A percentile compares a stretch with the other conserved stretches of the same genome.
These are phyloP conservation scores for Catagonus wagneri DNA, from an alignment of 2,113 vertebrate species.

Conservation along the genomic window DNA sequence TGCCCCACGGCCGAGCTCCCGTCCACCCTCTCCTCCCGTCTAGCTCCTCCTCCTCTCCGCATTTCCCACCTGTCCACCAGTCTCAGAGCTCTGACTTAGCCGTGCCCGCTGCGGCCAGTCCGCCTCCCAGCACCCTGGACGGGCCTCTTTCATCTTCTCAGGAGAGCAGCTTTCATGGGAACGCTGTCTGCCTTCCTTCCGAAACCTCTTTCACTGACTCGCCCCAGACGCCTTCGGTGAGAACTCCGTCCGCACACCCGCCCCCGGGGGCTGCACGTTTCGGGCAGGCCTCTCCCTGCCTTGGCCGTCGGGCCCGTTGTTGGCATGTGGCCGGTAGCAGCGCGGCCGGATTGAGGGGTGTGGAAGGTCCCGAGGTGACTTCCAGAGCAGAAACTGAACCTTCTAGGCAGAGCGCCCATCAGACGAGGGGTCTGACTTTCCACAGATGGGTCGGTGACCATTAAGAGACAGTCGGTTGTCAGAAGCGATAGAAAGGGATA, in stretches of 20 bases:
- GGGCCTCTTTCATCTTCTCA: conserved; percentile 93
- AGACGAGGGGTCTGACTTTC: neutral
- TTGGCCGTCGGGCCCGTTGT: accelerated
- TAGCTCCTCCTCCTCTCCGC: conserved; percentile 90
- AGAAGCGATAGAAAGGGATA: neutral
- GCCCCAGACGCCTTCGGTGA: conserved; percentile 96
- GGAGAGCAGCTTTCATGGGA: conserved; percentile 93
- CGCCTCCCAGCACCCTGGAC: conserved; percentile 90
- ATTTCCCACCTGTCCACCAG: conserved; percentile 87
- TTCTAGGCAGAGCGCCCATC: neutral
- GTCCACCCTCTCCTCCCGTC: conserved; percentile 89
- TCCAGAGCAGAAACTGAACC: neutral
- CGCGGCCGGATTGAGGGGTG: neutral
- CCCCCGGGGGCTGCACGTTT: conserved; percentile 62
- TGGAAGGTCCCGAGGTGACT: neutral
- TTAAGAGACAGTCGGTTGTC: neutral
- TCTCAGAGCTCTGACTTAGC: conserved; percentile 93
- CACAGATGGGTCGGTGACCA: accelerated
- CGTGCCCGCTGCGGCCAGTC: conserved; percentile 89
- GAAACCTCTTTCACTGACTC: conserved; percentile 96
- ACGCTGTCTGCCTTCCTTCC: conserved; percentile 95
- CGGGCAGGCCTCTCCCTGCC: neutral
- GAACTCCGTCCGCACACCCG: conserved; percentile 77
- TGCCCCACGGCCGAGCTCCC: conserved; percentile 89
- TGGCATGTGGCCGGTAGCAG: accelerated